Evolutionary conservation across 2,888 invertebrate genomes (phyloP), one percentile per base, ranked within the genome.

Genomic region (Rhorus exstirpatorius): DNA sequence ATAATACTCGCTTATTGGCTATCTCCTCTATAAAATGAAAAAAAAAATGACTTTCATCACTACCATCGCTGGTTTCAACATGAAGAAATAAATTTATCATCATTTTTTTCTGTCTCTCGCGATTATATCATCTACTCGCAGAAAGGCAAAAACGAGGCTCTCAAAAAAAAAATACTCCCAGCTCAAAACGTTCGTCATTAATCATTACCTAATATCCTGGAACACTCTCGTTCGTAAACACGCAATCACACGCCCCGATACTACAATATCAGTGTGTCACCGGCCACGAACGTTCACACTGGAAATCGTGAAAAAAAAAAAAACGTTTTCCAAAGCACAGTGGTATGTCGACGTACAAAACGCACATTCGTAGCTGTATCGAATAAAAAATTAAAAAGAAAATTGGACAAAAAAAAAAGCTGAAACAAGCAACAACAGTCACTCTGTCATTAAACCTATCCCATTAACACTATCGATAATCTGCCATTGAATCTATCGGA

Each of bases 191-290:
- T 67, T 26, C 51, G 38, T 41, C 49, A 49, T 60, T 68, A 58
- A 58, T 67, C 58, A 41, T 68, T 68, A 51, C 38, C 49, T 60
- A 77, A 77, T 68, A 68, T 60, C 35, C 68, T 55, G n/a, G 31
- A 58, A 46, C 31, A 12, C 31, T 58, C 53, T 14, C 46, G 26
- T 60, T 51, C 76, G 51, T 46, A 58, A 68, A 67, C 26, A 49
- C 55, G 49, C 38, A 12, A 60, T 24, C 49, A 1, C 1, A 6
- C 10, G 31, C n/a, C 24, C 58, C 60, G 51, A 55, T 41, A 26
- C 17, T 41, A 21, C 38, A 55, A 55, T 41, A 8, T 41, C 68
- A 41, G n/a, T 53, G 26, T 24, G n/a, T 6, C 6, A 2, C 3
- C 2, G 49, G n/a, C 19, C 49, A 51, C 49, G 19, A 51, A 8